Evolutionary conservation across 2,797 vertebrate species (phyloP).

Genomic region (Rhynchotus rufescens): DNA sequence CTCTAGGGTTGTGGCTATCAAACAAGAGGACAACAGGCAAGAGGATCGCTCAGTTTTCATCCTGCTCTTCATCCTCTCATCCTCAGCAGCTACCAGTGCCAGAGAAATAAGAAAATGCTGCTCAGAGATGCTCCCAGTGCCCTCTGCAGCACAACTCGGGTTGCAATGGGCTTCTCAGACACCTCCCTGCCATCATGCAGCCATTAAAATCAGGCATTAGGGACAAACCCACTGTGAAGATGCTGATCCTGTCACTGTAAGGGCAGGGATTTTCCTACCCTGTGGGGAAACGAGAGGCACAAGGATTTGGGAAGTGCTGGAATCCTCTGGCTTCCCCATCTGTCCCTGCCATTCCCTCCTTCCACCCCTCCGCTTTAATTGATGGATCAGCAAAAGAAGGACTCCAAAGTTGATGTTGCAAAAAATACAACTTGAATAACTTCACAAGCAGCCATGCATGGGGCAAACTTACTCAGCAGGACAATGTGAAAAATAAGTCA

Average conservation of each 20-base stretch:
- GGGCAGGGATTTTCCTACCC: background rate
- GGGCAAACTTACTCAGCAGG: constrained; percentile 78
- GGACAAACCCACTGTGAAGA: background rate
- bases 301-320: background rate
- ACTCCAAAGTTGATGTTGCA: constrained; percentile 41
- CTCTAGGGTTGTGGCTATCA: background rate
- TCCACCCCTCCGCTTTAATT: background rate
- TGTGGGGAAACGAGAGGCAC: background rate
- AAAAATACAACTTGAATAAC: constrained; percentile 69
- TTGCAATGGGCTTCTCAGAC: background rate
- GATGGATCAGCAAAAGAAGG: background rate
- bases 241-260: background rate
- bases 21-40: background rate
- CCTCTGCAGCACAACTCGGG: background rate
- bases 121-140: background rate
- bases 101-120: background rate
- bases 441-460: constrained; percentile 90
- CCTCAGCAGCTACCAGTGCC: background rate
- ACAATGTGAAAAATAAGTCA: constrained; percentile 80
- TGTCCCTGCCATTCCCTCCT: background rate
- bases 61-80: background rate
- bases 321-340: background rate
- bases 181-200: background rate
- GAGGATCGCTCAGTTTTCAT: background rate
- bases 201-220: background rate